Base-by-base conservation (phyloP, 35 echinoderm and acorn worm species). In the Apostichopus californicus region DNA sequence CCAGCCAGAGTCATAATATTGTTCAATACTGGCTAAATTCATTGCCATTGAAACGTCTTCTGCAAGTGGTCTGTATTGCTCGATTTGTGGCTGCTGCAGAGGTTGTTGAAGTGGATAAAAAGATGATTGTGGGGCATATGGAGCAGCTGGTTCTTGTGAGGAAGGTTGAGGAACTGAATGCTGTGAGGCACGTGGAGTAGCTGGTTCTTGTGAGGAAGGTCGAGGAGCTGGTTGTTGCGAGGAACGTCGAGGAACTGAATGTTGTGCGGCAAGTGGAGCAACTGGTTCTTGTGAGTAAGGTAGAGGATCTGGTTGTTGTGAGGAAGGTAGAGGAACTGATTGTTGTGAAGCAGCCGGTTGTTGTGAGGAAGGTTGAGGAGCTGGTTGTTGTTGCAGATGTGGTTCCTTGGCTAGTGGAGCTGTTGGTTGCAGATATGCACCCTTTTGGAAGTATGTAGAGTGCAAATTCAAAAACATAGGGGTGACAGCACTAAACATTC, bases 61-160 rank as follows among this genome's bases (percentile, higher is more conserved):
- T 72, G 68, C 68, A 72, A 72, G 68, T 72, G 68, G 68, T 72
- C 68, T 72, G 68, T 72, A 72, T 72, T 12, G 68, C 68, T 72
- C 68, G 11, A 4, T n/a, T n/a, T 72, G 68, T 72, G 68, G 68
- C 68, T 72, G 68, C 68, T 72, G 68, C 68, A 72, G 68, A 72
- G 68, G 68, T 72, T 72, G 68, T 72, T 72, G 68, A 72, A 72
- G 68, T 72, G 68, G 68, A 72, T 14, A 72, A 72, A 72, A 12
- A 14, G 68, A 4, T 72, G 11, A 4, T 72, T 72, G 68, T n/a
- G n/a, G 68, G 68, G 1, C 68, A 72, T 72, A n/a, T 72, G 68
- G 68, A 72, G 68, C 68, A 72, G 11, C 1, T 72, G 68, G 68
- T 34, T 34, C 28, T 34, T 34, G 28, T 34, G 28, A 34, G 28